A percentile compares a stretch with the other conserved stretches of the same genome.
phyloP scores from a whole-genome alignment of 2,113 vertebrate genomes.

The Notarius quadriscutis region DNA sequence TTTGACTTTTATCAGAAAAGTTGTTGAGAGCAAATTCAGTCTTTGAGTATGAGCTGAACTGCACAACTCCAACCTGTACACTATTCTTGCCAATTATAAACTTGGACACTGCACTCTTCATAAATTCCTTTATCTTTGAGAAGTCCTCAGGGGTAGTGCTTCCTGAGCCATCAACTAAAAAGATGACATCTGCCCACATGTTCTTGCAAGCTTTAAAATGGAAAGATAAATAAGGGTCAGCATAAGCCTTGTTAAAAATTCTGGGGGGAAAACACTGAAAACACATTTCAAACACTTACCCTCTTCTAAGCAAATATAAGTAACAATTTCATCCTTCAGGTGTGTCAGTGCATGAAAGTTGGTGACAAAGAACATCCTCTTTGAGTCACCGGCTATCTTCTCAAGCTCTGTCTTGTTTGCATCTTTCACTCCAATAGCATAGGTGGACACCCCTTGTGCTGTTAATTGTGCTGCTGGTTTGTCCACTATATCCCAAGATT shows the following conservation, averaged over 20 bases:
- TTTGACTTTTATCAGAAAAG: slow-evolving; percentile 53
- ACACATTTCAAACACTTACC: slow-evolving; percentile 67
- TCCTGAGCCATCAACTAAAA: slow-evolving; percentile 81
- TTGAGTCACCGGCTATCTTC: slow-evolving; percentile 69
- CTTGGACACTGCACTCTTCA: slow-evolving; percentile 50
- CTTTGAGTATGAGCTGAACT: slow-evolving; percentile 70
- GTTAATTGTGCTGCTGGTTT: slow-evolving; percentile 68
- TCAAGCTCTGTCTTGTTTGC: slow-evolving; percentile 65
- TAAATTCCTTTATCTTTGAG: slow-evolving; percentile 77
- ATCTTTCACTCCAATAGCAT: slow-evolving; percentile 76
- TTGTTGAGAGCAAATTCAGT: slow-evolving; percentile 72
- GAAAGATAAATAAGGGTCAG: not conserved
- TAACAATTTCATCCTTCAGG: slow-evolving; percentile 76
- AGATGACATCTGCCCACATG: slow-evolving; percentile 76
- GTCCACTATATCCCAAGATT: slow-evolving; percentile 73
- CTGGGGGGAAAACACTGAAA: not conserved
- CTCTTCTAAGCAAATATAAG: slow-evolving; percentile 76
- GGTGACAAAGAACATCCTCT: slow-evolving; percentile 74
- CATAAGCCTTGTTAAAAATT: not conserved
- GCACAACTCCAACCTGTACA: slow-evolving; percentile 77
- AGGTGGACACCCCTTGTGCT: slow-evolving; percentile 66
- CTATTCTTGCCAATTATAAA: no score
- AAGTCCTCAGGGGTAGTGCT: slow-evolving; percentile 73
- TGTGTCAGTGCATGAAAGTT: slow-evolving; percentile 77
- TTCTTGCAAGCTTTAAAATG: slow-evolving; percentile 74